phyloP scores from a whole-genome alignment of 1,140 invertebrate genomes.

The Drosophila dunni region DNA sequence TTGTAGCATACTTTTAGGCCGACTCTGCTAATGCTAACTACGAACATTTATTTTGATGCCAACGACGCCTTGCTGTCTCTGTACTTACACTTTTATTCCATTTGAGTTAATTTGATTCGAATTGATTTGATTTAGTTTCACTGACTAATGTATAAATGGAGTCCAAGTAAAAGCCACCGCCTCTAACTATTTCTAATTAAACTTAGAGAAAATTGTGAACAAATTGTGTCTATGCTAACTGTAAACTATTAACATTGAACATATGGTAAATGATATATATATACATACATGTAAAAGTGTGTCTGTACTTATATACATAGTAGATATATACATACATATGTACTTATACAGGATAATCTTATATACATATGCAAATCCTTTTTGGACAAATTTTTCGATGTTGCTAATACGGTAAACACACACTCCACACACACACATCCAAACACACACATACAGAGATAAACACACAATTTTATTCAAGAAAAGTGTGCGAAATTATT shows the following conservation, averaged over 20 bases:
- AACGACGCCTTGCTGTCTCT: slow-evolving; percentile 38
- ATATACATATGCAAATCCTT: slow-evolving; percentile 70
- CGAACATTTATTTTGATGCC: slow-evolving; percentile 25
- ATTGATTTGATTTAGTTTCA: slow-evolving; percentile 44
- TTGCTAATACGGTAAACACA: slow-evolving; percentile 56
- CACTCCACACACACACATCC: slow-evolving; percentile 23
- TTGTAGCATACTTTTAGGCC: slow-evolving; percentile 51
- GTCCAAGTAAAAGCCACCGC: slow-evolving; percentile 84
- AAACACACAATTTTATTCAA: slow-evolving; percentile 13
- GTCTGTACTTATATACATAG: slow-evolving; percentile 68
- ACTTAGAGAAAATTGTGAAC: slow-evolving; percentile 80
- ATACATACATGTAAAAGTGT: slow-evolving; percentile 14
- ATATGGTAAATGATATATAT: slow-evolving; percentile 40
- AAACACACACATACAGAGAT: slow-evolving; percentile 27
- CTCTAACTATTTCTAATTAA: slow-evolving; percentile 74
- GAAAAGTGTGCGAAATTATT: slow-evolving; percentile 48
- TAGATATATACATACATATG: slow-evolving; percentile 47
- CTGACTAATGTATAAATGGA: slow-evolving; percentile 82
- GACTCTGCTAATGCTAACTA: slow-evolving; percentile 24
- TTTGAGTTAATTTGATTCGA: slow-evolving; percentile 10
- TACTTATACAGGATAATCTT: slow-evolving; percentile 45
- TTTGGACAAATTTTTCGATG: slow-evolving; percentile 80
- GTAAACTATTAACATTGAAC: slow-evolving; percentile 47
- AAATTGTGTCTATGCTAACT: slow-evolving; percentile 77
- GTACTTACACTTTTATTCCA: slow-evolving; percentile 7